phyloP scores from a whole-genome alignment of 2,888 invertebrate genomes.

The Lordiphosa andalusiaca region DNA sequence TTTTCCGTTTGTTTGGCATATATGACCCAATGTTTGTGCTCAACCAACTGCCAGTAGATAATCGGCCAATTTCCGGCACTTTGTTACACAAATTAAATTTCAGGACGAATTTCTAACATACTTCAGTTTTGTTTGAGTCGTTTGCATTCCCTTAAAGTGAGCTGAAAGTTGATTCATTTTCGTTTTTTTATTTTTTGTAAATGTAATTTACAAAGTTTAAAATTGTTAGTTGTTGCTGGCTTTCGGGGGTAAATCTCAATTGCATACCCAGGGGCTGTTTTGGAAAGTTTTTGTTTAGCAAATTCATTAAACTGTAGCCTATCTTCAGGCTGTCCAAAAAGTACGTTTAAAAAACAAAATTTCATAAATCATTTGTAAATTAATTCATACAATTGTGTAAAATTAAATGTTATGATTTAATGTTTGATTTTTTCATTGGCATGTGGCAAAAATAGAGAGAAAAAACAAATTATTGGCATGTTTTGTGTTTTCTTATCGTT shows the following conservation, averaged over 20 bases:
- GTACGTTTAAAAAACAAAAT: background rate
- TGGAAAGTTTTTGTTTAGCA: constrained; percentile 2
- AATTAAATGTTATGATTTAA: constrained; percentile 1
- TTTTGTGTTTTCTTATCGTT: constrained; percentile 13
- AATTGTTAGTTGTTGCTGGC: background rate
- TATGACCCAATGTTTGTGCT: constrained; percentile 13
- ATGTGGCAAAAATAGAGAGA: constrained; percentile 29
- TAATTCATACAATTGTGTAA: background rate
- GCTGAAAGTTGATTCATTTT: constrained; percentile 25
- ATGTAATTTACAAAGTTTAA: constrained; percentile 10
- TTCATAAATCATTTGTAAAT: background rate
- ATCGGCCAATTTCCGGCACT: constrained; percentile 63
- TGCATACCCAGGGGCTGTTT: constrained; percentile 29
- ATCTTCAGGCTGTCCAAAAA: constrained; percentile 18
- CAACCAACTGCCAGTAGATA: constrained; percentile 25
- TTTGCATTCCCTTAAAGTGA: background rate
- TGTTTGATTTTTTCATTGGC: constrained; percentile 43
- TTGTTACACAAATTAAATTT: constrained; percentile 36
- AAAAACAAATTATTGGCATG: constrained; percentile 47
- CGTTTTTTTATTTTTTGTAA: background rate
- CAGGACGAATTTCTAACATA: background rate
- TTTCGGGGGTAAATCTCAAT: background rate
- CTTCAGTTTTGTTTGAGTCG: background rate
- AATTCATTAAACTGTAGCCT: constrained; percentile 11
- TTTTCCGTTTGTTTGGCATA: constrained; percentile 44